Evolutionary conservation across 1,140 invertebrate species (phyloP), one percentile per base, ranked within the genome.

Genomic region (Bactericera cockerelli): DNA sequence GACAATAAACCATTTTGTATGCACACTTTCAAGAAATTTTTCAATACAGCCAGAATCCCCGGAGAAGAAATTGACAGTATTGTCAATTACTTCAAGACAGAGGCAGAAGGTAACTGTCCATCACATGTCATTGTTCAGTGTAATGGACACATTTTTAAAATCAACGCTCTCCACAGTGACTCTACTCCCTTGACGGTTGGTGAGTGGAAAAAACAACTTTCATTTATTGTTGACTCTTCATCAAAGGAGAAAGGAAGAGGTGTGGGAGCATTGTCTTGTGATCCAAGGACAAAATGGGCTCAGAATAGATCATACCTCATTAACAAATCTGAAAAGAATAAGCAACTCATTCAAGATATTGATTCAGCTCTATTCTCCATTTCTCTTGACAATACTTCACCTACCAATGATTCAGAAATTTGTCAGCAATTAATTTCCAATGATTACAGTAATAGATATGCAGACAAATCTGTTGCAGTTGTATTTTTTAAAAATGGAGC

Each of bases 1-100:
- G 70, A 69, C 3, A 68, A 67, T 55, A 65, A 67, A n/a, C 69
- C 68, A 55, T 73, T 72, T 59, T 68, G 69, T 10, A 71, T 71
- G 26, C 63, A 63, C 0, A 77, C 86, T 65, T 86, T 82, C 68
- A 79, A 81, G 64, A 68, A 77, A 19, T 73, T 81, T 49, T 87
- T 82, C 67, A 83, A 84, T 60, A 82, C 80, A 2, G 77, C 76
- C 11, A 72, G 84, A 21, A 70, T 83, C 39, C 84, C 83, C 3
- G 82, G 82, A n/a, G 67, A 77, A 54, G 76, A 80, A 64, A 74
- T 75, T 62, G 79, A 79, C 74, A 71, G 65, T 19, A 66, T 74
- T 26, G 65, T 70, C 31, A 67, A 60, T 22, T 65, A 72, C 53
- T 73, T 73, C 38, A 69, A 65, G 1, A 67, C 70, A 49, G 67